These are phyloP conservation scores for Stomorhina lunata DNA, from an alignment of 2,888 invertebrate genomes.

Conservation along the genomic window DNA sequence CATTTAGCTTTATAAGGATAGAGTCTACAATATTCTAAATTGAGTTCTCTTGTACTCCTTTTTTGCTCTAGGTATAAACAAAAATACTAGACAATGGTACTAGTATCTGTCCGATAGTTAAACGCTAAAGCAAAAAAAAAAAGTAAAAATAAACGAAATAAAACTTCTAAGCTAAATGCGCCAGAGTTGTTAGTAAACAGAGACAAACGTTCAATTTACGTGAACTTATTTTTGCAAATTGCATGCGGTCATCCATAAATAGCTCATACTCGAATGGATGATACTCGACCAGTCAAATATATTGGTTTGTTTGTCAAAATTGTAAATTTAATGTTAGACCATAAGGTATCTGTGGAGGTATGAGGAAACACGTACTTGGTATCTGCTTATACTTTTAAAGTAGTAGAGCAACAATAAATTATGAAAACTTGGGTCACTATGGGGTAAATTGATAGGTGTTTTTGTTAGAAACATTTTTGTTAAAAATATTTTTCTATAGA, in stretches of 20 bases:
- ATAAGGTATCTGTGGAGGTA: neutral
- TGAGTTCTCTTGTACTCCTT: conserved; percentile 6
- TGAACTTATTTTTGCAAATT: conserved; percentile 65
- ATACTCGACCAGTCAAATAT: conserved; percentile 16
- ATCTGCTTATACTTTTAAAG: neutral
- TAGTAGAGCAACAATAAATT: neutral
- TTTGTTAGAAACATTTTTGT: no score
- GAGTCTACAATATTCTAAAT: neutral
- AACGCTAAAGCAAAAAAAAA: conserved; percentile 31
- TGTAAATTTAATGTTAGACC: neutral
- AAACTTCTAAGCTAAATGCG: conserved; percentile 8
- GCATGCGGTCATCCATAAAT: conserved; percentile 66
- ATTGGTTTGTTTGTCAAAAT: neutral
- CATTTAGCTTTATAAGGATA: conserved; percentile 9
- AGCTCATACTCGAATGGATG: conserved; percentile 54
- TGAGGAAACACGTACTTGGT: neutral
- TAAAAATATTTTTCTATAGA: no score
- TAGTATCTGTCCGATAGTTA: conserved; percentile 52
- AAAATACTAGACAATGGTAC: conserved; percentile 42
- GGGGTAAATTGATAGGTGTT: neutral
- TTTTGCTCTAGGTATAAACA: conserved; percentile 4
- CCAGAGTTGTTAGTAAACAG: conserved; percentile 40
- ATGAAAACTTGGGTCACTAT: neutral
- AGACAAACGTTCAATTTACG: conserved; percentile 63
- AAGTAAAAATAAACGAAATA: neutral